Conservation (phyloP, 2,113 vertebrate species). For the Phalacrocorax carbo region DNA sequence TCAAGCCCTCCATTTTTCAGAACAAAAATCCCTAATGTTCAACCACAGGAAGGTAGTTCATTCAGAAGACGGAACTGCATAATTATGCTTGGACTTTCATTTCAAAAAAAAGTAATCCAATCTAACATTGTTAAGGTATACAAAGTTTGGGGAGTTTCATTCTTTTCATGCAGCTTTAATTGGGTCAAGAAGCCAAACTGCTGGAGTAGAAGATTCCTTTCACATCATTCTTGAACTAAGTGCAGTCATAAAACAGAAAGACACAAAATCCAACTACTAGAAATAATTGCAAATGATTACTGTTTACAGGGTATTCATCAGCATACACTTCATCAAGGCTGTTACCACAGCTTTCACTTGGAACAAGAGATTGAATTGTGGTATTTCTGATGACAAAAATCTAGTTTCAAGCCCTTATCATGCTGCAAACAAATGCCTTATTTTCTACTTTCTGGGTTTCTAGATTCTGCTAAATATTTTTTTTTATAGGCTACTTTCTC, state of each 20-base stretch:
- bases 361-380: conserved; percentile 21
- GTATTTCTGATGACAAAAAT: conserved; percentile 14
- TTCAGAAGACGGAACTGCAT: neutral
- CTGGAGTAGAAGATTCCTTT: conserved; percentile 6
- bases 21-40: neutral
- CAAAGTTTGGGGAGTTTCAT: neutral
- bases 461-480: neutral
- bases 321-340: conserved; percentile 19
- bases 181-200: neutral
- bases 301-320: conserved; percentile 51
- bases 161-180: neutral
- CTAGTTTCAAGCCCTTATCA: neutral
- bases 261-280: neutral
- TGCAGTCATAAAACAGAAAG: neutral
- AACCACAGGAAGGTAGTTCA: neutral
- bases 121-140: neutral
- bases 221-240: neutral
- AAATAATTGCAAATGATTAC: conserved; percentile 45
- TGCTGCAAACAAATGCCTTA: neutral
- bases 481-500: neutral
- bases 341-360: conserved; percentile 26
- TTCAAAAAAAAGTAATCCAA: neutral
- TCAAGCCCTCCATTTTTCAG: neutral
- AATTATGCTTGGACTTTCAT: neutral
- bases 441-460: neutral